Percentiles rank a stretch among this genome's conserved stretches.
These are phyloP conservation scores for Nemotelus nigrinus DNA, from an alignment of 2,888 invertebrate genomes.

Conservation along the genomic window DNA sequence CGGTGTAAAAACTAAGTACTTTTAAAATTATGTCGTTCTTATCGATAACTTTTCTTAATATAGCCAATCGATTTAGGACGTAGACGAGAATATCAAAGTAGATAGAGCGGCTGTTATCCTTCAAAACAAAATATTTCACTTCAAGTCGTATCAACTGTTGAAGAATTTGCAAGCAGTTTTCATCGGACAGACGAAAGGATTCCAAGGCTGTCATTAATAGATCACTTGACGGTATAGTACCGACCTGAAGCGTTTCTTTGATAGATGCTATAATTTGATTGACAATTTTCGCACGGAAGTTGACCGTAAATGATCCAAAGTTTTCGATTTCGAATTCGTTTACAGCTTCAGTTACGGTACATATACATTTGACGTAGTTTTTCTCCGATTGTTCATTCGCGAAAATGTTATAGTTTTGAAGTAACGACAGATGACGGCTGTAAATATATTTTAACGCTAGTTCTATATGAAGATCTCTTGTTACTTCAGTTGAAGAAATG, in stretches of 20 bases:
- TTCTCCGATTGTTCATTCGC: conserved; percentile 53
- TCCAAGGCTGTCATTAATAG: conserved; percentile 57
- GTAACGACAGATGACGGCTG: conserved; percentile 56
- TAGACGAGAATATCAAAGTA: conserved; percentile 67
- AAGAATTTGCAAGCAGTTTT: conserved; percentile 58
- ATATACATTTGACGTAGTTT: conserved; percentile 58
- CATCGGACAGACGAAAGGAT: conserved; percentile 56
- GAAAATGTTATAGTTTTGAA: conserved; percentile 57
- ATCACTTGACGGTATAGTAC: conserved; percentile 33
- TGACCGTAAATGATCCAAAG: conserved; percentile 55
- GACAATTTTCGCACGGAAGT: conserved; percentile 60
- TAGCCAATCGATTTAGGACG: conserved; percentile 66
- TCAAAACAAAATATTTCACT: conserved; percentile 59
- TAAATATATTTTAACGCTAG: conserved; percentile 61
- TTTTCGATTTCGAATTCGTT: conserved; percentile 53
- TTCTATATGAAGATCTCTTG: conserved; percentile 52
- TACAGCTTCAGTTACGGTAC: conserved; percentile 56
- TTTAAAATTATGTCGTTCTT: conserved; percentile 62
- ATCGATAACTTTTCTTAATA: conserved; percentile 56
- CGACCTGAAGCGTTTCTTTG: conserved; percentile 45
- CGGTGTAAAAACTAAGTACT: conserved; percentile 65
- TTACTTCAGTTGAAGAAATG: conserved; percentile 54
- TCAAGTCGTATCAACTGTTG: conserved; percentile 60
- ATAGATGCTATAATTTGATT: conserved; percentile 57
- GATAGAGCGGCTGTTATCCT: conserved; percentile 61